phyloP scores from a whole-genome alignment of 2,113 vertebrate species.

The Trochalopteron elliotii region DNA sequence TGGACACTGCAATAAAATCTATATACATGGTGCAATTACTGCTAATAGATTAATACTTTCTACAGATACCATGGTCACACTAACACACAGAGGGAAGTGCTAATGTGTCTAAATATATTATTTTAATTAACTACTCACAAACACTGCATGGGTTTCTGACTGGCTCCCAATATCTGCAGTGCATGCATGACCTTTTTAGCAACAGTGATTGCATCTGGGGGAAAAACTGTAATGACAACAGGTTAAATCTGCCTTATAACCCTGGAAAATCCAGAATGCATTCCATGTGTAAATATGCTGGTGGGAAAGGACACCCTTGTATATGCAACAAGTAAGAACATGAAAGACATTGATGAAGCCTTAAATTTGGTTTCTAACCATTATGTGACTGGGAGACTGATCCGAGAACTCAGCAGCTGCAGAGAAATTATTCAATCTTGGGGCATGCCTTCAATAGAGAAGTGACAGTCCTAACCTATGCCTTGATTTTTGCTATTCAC shows the following conservation, averaged over 20 bases:
- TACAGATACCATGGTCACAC: neutral
- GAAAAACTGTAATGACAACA: neutral
- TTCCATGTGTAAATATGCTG: neutral
- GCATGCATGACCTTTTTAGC: neutral
- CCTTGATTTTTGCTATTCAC: neutral
- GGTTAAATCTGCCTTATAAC: neutral
- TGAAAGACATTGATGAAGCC: neutral
- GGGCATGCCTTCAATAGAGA: neutral
- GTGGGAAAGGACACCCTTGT: neutral
- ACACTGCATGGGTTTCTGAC: neutral
- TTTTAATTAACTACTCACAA: neutral
- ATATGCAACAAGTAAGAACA: neutral
- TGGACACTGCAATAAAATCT: neutral
- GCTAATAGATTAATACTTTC: neutral
- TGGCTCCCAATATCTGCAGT: neutral
- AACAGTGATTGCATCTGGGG: neutral
- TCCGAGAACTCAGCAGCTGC: neutral
- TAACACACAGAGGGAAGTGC: neutral
- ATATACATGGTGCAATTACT: neutral
- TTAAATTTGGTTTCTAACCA: neutral
- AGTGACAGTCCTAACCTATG: neutral
- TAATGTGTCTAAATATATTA: neutral
- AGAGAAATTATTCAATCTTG: neutral
- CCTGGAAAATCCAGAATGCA: neutral
- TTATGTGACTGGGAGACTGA: neutral